These are phyloP conservation scores for Dissostichus mawsoni DNA, from an alignment of 2,113 vertebrate genomes.

Conservation along the genomic window DNA sequence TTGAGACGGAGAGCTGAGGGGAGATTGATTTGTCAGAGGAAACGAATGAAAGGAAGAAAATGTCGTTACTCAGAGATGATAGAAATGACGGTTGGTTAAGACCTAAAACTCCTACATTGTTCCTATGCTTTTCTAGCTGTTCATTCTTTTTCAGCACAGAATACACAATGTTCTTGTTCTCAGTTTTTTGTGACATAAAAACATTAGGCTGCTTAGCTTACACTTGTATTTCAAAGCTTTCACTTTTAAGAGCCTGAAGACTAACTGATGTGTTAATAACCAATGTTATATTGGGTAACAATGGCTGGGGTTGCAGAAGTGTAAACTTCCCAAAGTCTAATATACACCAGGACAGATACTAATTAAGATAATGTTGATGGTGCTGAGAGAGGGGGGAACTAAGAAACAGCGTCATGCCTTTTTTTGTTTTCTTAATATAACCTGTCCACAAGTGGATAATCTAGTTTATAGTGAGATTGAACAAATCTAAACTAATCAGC, in stretches of 20 bases:
- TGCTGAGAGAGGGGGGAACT: no score
- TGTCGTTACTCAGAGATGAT: background rate
- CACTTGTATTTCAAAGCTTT: background rate
- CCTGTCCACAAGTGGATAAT: background rate
- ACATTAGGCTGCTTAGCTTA: background rate
- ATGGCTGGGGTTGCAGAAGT: background rate
- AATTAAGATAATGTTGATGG: no score
- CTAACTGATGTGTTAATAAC: no score
- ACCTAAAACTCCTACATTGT: background rate
- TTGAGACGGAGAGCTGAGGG: background rate
- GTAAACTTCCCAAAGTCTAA: background rate
- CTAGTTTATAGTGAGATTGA: no score
- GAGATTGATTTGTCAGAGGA: slow-evolving; percentile 8
- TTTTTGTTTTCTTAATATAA: background rate
- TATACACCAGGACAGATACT: no score
- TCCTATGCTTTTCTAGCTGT: background rate
- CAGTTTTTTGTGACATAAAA: background rate
- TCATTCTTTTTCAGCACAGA: background rate
- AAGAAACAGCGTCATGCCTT: no score
- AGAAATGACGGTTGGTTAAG: background rate
- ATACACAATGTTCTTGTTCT: background rate
- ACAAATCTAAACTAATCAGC: no score
- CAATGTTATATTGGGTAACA: background rate
- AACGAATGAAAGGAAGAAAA: background rate
- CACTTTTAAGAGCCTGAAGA: no score